Evolutionary conservation across 2,888 invertebrate genomes (phyloP).

Genomic region (Liodrosophila aerea): DNA sequence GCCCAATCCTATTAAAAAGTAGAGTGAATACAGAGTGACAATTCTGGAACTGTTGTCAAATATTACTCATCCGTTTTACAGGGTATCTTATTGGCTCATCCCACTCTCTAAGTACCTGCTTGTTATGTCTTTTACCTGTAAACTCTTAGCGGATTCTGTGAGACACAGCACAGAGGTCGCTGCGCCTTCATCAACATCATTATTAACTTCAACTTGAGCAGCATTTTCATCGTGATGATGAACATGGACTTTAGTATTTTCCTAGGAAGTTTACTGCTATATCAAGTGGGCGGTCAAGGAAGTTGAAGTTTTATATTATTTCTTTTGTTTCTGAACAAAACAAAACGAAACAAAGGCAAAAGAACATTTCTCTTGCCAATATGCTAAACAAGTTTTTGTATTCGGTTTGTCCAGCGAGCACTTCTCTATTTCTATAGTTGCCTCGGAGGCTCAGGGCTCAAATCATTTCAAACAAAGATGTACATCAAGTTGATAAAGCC

Average conservation of each 20-base stretch:
- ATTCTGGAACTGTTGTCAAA: no score
- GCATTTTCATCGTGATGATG: constrained; percentile 12
- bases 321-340: constrained; percentile 41
- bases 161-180: constrained; percentile 54
- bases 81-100: neutral
- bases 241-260: constrained; percentile 35
- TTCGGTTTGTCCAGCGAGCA: constrained; percentile 13
- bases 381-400: constrained; percentile 69
- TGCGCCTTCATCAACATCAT: constrained; percentile 44
- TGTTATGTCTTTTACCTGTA: constrained; percentile 15
- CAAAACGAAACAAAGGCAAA: constrained; percentile 20
- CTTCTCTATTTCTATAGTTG: constrained; percentile 74
- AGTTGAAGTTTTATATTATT: constrained; percentile 38
- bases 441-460: constrained; percentile 52
- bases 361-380: constrained; percentile 58
- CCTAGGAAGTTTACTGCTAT: constrained; percentile 44
- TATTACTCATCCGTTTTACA: neutral
- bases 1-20: no score
- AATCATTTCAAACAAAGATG: constrained; percentile 70
- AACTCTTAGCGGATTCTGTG: constrained; percentile 40
- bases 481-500: constrained; percentile 62
- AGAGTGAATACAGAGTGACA: no score
- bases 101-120: neutral
- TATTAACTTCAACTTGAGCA: constrained; percentile 13
- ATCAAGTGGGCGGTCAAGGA: constrained; percentile 76